Percentiles rank a stretch among this genome's conserved stretches.
These are phyloP conservation scores for Ctenodactylus gundi DNA, from an alignment of 2,113 vertebrate genomes.

Conservation along the genomic window DNA sequence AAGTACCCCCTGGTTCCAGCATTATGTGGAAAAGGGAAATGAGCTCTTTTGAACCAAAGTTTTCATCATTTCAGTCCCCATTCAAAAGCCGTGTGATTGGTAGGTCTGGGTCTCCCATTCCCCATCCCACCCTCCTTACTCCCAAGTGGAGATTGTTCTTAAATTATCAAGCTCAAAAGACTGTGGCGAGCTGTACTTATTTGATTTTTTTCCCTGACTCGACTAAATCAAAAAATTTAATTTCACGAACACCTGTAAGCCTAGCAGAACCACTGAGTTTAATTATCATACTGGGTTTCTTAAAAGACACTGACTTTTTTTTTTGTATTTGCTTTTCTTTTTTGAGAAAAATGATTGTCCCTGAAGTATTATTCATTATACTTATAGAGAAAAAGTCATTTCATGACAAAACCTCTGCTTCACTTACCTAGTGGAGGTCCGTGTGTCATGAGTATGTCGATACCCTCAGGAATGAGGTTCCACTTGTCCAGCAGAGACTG, in stretches of 20 bases:
- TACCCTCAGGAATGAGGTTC: constrained; percentile 97
- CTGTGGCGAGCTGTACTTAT: constrained; percentile 49
- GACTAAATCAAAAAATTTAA: constrained; percentile 77
- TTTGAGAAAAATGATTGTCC: constrained; percentile 17
- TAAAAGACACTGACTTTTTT: constrained; percentile 64
- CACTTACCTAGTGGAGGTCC: constrained; percentile 97
- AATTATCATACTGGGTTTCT: constrained; percentile 70
- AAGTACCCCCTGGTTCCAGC: constrained; percentile 16
- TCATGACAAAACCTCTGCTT: constrained; percentile 52
- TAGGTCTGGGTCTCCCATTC: background rate
- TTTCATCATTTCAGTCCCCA: constrained; percentile 62
- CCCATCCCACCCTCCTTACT: background rate
- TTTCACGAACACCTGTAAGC: constrained; percentile 75
- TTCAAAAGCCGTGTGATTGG: constrained; percentile 53
- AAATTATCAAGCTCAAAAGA: constrained; percentile 71
- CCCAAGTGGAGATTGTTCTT: constrained; percentile 72
- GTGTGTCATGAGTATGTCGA: constrained; percentile 99
- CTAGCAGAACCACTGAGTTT: constrained; percentile 73
- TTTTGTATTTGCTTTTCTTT: constrained; percentile 46
- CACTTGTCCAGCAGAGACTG: constrained; percentile 99
- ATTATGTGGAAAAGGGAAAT: constrained; percentile 32
- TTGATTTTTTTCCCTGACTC: constrained; percentile 73
- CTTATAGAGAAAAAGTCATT: background rate
- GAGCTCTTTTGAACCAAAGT: constrained; percentile 56
- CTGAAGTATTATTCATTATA: constrained; percentile 38